Evolutionary conservation across 2,888 invertebrate species (phyloP), one percentile per base, ranked within the genome.

Genomic region (Copidosoma aretas): DNA sequence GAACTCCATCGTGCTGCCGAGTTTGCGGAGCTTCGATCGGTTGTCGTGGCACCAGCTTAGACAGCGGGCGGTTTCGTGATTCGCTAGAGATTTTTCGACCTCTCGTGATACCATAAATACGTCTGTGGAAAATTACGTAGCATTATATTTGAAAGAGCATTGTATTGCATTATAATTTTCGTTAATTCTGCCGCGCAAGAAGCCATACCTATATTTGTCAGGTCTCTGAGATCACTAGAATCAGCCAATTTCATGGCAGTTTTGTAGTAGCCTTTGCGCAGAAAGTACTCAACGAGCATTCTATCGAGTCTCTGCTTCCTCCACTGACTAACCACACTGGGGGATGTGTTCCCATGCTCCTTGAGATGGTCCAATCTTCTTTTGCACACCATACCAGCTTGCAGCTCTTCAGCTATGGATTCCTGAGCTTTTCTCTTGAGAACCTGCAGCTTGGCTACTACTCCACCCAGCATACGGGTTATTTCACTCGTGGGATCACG

Each of bases 1-100:
- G 81, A 98, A 95, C 85, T 99, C 99, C 88, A 99, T 92, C 65
- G 91, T 94, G 63, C 97, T 97, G 84, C 94, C 94, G 73, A 97
- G 89, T 85, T 97, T 97, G 66, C 97, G 87, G 72, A 98, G 88
- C 82, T 97, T 97, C 46, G 96, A 96, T 84, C 95, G 93, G 86
- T 98, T 97, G 82, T 98, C 98, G 79, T 94, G 93, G 85, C 98
- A 98, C 98, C 98, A 98, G 71, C 91, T 88, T 69, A 97, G 89
- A 82, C 97, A 97, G 81, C 95, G 93, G 1, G 88, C 87, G 0
- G 97, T 97, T 84, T 97, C 94, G 66, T 90, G 91, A 70, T 89
- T 89, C 2, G 89, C 86, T 67, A 98, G 84, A 73, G 96, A 95
- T 71, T 91, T 91, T 82, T 97, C 97, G 10, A 98, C 93, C 79